phyloP scores from a whole-genome alignment of 2,888 invertebrate genomes.

The Phasia obesa region DNA sequence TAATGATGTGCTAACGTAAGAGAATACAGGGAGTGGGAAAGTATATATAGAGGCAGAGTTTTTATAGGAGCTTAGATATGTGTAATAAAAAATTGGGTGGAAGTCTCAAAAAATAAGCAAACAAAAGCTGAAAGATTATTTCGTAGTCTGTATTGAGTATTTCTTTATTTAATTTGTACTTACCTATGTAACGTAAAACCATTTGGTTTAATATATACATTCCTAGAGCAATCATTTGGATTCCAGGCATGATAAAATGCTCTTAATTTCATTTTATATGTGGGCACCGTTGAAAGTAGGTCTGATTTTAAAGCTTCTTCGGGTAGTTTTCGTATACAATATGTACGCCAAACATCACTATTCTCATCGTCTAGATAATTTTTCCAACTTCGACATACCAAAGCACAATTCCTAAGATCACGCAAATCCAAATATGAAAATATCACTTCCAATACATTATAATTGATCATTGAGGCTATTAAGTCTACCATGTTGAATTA shows the following conservation, averaged over 20 bases:
- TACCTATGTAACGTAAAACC: constrained; percentile 97
- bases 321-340: constrained; percentile 92
- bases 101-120: too few relatives aligned
- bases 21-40: too few relatives aligned
- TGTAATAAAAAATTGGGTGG: too few relatives aligned
- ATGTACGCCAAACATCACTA: constrained; percentile 96
- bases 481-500: constrained; percentile 84
- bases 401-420: constrained; percentile 93
- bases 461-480: constrained; percentile 87
- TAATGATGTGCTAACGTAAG: too few relatives aligned
- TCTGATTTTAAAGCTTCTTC: constrained; percentile 94
- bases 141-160: too few relatives aligned
- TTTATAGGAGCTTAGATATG: too few relatives aligned
- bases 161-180: background rate
- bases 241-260: constrained; percentile 99
- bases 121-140: too few relatives aligned
- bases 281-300: constrained; percentile 92
- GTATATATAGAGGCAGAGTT: too few relatives aligned
- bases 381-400: constrained; percentile 97
- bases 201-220: constrained; percentile 97
- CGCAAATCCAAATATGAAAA: constrained; percentile 94
- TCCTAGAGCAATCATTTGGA: constrained; percentile 97
- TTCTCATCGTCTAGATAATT: constrained; percentile 95
- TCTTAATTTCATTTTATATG: constrained; percentile 95
- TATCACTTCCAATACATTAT: constrained; percentile 93